These are phyloP conservation scores for Epizoanthus stellaris DNA, from an alignment of 92 coral and sea anemone species.

Conservation along the genomic window DNA sequence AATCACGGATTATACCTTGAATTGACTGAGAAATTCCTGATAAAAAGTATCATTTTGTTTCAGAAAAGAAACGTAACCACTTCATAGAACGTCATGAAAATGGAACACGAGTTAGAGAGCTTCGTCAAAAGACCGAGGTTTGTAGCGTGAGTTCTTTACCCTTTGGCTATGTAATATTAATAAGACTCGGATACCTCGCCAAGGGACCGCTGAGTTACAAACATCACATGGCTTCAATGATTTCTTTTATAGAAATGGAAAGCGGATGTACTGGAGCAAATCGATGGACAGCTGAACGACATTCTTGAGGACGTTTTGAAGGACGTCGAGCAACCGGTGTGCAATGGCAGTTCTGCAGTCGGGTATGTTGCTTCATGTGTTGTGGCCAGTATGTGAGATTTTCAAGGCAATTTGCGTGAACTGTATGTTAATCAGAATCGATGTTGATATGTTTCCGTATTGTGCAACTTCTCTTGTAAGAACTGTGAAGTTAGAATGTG, in stretches of 20 bases:
- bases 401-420: too few species aligned
- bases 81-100: constrained; percentile 41
- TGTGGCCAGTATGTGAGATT: too few species aligned
- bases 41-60: background rate
- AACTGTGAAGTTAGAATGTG: too few species aligned
- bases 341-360: constrained; percentile 17
- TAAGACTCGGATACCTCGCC: background rate
- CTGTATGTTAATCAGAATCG: too few species aligned
- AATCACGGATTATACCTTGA: background rate
- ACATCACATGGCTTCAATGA: background rate
- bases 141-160: background rate
- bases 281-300: constrained; percentile 80
- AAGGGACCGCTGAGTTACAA: background rate
- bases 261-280: constrained; percentile 75
- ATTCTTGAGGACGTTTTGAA: constrained; percentile 75
- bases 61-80: constrained; percentile 50
- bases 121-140: constrained; percentile 84
- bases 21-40: background rate
- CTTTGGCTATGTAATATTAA: background rate
- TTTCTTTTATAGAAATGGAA: constrained; percentile 69
- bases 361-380: constrained; percentile 26
- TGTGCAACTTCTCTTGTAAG: too few species aligned
- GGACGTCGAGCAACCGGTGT: constrained; percentile 60
- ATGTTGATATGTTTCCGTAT: too few species aligned
- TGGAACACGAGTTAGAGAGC: constrained; percentile 59